A percentile compares a stretch with the other conserved stretches of the same genome.
Conservation (phyloP, 2,797 vertebrate species). For the Aselliscus stoliczkanus region DNA sequence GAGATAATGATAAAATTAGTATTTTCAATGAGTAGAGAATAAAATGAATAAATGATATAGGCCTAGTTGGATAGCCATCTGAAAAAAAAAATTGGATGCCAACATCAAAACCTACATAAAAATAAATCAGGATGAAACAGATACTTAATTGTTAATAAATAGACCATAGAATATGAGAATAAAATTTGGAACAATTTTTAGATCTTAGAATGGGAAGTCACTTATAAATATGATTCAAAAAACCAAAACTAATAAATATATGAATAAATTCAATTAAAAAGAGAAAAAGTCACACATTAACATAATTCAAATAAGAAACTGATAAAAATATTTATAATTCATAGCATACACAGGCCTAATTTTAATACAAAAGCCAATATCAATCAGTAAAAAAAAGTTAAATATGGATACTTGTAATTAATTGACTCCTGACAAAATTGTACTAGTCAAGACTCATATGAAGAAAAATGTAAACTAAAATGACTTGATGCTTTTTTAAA, state of each 20-base stretch:
- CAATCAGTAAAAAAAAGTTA: not conserved
- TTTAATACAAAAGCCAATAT: not conserved
- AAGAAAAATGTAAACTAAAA: not conserved
- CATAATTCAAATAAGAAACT: not conserved
- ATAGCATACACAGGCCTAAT: not conserved
- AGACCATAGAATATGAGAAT: not conserved
- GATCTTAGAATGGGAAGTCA: not conserved
- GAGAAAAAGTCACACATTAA: not conserved
- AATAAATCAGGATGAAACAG: not conserved
- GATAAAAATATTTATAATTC: not conserved
- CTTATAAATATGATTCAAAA: not conserved
- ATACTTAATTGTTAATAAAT: not conserved
- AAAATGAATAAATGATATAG: not conserved
- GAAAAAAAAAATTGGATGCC: not conserved
- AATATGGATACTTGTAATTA: not conserved
- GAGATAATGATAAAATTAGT: not conserved
- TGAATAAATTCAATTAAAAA: not conserved
- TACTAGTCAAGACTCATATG: not conserved
- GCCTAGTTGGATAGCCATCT: not conserved
- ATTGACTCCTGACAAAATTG: not conserved
- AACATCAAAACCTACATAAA: not conserved
- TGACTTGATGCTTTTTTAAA: not conserved
- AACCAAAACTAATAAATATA: not conserved
- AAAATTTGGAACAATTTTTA: not conserved
- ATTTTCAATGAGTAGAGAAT: not conserved